A percentile compares a stretch with the other conserved stretches of the same genome.
These are phyloP conservation scores for Thalassarche chlororhynchos DNA, from an alignment of 2,113 vertebrate genomes.

Conservation along the genomic window DNA sequence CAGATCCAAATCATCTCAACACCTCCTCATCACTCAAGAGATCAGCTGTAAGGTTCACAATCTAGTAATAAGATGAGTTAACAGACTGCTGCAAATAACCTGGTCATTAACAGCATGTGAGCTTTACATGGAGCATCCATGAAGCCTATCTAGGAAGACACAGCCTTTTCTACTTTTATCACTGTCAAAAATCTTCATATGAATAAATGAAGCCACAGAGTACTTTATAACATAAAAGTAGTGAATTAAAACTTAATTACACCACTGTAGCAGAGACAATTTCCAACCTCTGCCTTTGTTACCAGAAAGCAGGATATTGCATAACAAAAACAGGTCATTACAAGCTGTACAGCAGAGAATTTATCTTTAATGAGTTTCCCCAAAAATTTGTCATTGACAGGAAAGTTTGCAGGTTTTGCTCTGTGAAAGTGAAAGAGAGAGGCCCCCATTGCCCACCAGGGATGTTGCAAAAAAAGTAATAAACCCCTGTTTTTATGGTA, in stretches of 20 bases:
- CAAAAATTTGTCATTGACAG: neutral
- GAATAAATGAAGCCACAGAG: neutral
- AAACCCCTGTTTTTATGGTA: fast-evolving
- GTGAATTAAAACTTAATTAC: neutral
- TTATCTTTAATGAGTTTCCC: neutral
- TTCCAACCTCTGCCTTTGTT: neutral
- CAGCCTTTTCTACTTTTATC: neutral
- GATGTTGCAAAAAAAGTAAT: neutral
- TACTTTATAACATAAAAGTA: neutral
- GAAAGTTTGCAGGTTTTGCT: neutral
- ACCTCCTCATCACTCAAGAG: neutral
- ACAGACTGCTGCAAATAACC: neutral
- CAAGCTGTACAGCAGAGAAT: neutral
- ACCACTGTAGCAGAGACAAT: neutral
- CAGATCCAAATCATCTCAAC: neutral
- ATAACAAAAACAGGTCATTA: neutral
- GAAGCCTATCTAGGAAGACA: neutral
- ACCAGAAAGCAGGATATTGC: neutral
- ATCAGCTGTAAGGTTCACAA: neutral
- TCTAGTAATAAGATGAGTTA: neutral
- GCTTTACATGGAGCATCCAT: neutral
- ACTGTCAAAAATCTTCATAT: neutral
- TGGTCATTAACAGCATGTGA: neutral
- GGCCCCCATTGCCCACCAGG: neutral
- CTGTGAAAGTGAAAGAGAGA: neutral